These are phyloP conservation scores for Acrobasis suavella DNA, from an alignment of 2,888 invertebrate species.

Conservation along the genomic window DNA sequence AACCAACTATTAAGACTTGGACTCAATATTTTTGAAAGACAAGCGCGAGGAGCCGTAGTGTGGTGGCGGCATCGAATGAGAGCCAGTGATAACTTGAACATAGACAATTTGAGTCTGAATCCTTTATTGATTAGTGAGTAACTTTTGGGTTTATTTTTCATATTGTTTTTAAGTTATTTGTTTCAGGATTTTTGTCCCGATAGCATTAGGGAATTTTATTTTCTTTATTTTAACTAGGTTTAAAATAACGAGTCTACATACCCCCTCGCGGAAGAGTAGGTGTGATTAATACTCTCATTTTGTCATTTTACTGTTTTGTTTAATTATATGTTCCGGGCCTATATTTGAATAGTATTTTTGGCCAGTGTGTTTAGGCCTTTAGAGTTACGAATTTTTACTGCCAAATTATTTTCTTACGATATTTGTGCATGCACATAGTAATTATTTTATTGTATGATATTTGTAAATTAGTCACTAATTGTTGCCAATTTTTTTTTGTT, in stretches of 20 bases:
- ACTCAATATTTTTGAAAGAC: conserved; percentile 58
- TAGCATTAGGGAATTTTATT: conserved; percentile 83
- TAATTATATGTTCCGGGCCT: conserved; percentile 78
- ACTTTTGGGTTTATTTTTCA: conserved; percentile 81
- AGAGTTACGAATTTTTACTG: conserved; percentile 82
- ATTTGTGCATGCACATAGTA: conserved; percentile 82
- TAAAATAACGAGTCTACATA: conserved; percentile 70
- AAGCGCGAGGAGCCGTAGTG: conserved; percentile 35
- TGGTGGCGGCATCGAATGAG: conserved; percentile 34
- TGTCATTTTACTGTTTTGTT: conserved; percentile 78
- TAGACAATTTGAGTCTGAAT: conserved; percentile 66
- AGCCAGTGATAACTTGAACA: conserved; percentile 67
- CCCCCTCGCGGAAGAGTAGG: conserved; percentile 71
- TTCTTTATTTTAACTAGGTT: conserved; percentile 78
- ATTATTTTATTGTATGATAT: conserved; percentile 81
- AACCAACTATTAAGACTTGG: conserved; percentile 63
- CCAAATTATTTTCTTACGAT: conserved; percentile 82
- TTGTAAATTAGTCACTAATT: conserved; percentile 78
- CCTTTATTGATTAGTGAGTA: conserved; percentile 81
- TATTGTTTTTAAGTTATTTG: conserved; percentile 82
- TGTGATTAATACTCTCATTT: conserved; percentile 80
- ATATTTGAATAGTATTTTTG: conserved; percentile 80
- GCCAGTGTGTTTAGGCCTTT: conserved; percentile 80
- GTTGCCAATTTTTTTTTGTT: conserved; percentile 81
- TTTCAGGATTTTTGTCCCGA: conserved; percentile 82